phyloP scores from a whole-genome alignment of 2,888 invertebrate genomes.

The Elgonia sp. region DNA sequence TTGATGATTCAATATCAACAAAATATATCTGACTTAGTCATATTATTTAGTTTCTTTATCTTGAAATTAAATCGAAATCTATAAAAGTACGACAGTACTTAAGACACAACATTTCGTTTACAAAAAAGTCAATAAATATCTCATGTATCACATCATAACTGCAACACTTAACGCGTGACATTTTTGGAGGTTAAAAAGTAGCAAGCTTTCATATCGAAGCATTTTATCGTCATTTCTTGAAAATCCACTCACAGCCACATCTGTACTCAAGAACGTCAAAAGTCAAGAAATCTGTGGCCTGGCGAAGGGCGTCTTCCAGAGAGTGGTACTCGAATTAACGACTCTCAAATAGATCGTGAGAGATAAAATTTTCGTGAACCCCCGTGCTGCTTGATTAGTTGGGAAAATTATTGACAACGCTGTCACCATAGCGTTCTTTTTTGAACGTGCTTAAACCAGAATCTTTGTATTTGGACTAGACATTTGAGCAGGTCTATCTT shows the following conservation, averaged over 20 bases:
- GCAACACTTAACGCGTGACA: conserved; percentile 73
- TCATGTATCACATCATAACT: conserved; percentile 70
- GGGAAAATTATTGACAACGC: conserved; percentile 63
- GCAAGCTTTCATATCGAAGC: conserved; percentile 49
- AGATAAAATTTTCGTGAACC: conserved; percentile 66
- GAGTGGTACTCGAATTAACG: conserved; percentile 67
- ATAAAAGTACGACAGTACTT: conserved; percentile 38
- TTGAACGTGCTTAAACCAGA: conserved; percentile 43
- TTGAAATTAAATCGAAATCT: not conserved
- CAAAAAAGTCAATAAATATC: conserved; percentile 66
- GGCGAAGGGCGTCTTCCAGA: conserved; percentile 30
- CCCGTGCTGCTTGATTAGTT: conserved; percentile 54
- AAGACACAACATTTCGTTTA: conserved; percentile 31
- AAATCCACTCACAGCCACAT: conserved; percentile 64
- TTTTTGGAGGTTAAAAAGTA: conserved; percentile 65
- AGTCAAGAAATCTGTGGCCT: conserved; percentile 45
- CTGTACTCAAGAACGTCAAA: conserved; percentile 47
- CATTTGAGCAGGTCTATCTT: conserved; percentile 22
- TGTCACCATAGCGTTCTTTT: conserved; percentile 57
- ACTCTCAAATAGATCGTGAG: conserved; percentile 58
- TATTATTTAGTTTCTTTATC: no score
- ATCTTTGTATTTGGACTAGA: conserved; percentile 48
- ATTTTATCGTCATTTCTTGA: conserved; percentile 69
- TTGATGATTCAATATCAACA: no score
- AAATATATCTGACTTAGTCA: no score